Evolutionary conservation across 2,113 vertebrate genomes (phyloP), one percentile per base, ranked within the genome.

Genomic region (Syngnathoides biaculeatus): DNA sequence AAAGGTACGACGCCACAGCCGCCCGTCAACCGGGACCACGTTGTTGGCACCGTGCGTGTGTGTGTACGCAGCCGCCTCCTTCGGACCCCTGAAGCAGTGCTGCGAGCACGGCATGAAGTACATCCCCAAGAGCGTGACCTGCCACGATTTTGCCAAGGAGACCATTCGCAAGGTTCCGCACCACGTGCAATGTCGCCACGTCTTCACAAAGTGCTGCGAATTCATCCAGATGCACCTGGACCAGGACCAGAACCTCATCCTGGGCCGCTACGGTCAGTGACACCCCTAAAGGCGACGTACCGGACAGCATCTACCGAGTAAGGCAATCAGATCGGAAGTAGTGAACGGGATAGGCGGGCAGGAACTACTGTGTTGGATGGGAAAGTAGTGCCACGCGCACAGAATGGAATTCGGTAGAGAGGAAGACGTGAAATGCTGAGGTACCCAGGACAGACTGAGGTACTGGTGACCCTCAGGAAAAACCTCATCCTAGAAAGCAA

Each of bases 211-310:
- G 0, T 98, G 96, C 76, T 98, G 96, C 64, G 42, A 56, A 30
- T 82, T 67, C 3, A 68, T 88, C 14, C 79, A 61, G 30, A 3
- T 27, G 0, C 4, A 84, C 14, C 77, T 89, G 1, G n/a, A 1
- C 6, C 4, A 48, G 0, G 5, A 59, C 2, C 2, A 65, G 0
- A 2, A 42, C 0, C 12, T 91, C 0, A 62, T 75, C 0, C 14
- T 96, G 81, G 93, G 88, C 17, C 92, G 94, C 57, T 72, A 89
- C 19, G 81, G 95, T 97, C 86, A 93, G 93, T 65, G 84, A 47
- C 43, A 13, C 13, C 43, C 15, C 42, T 11, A 5, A 47, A 35
- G 30, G 3, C 30, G 4, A 35, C 30, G 6, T 35, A 35, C 30
- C 30, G 6, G 30, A 35, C 30, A 35, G 30, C 30, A 35, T 35